Percentiles rank a stretch among this genome's conserved stretches.
Conservation (phyloP, 2,797 vertebrate genomes). For the Poeciliopsis presidionis region DNA sequence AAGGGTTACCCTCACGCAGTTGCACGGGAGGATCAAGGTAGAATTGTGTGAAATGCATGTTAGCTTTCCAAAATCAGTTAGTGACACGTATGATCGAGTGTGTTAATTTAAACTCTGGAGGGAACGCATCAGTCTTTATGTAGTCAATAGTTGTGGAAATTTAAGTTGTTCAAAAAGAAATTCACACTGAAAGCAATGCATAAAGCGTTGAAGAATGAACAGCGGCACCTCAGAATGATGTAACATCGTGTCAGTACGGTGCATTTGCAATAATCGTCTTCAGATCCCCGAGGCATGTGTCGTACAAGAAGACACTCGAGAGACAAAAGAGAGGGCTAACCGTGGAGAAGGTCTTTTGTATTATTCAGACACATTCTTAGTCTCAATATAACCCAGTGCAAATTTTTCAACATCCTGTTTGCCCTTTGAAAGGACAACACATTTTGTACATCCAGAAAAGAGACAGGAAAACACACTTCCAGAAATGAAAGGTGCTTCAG, state of each 20-base stretch:
- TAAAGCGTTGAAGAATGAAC: slow-evolving; percentile 21
- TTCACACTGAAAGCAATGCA: slow-evolving; percentile 5
- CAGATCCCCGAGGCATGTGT: slow-evolving; percentile 2
- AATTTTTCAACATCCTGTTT: slow-evolving; percentile 10
- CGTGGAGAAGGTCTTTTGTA: neutral
- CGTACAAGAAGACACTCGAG: neutral
- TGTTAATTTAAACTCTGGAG: slow-evolving; percentile 51
- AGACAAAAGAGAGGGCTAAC: slow-evolving; percentile 11
- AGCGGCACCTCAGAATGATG: slow-evolving; percentile 19
- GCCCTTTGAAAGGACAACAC: slow-evolving; percentile 4
- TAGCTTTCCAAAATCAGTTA: slow-evolving; percentile 65
- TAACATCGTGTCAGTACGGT: slow-evolving; percentile 18
- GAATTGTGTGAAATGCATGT: slow-evolving; percentile 60
- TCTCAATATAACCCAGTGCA: neutral
- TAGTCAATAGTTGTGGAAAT: slow-evolving; percentile 38
- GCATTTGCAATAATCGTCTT: slow-evolving; percentile 27
- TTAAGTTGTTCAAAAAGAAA: slow-evolving; percentile 44
- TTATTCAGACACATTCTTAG: neutral
- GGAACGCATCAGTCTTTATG: slow-evolving; percentile 52
- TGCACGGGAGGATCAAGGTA: slow-evolving; percentile 61
- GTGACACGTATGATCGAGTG: slow-evolving; percentile 59
- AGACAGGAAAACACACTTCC: neutral
- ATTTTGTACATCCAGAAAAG: neutral
- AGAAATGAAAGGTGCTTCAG: neutral
- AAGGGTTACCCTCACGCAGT: slow-evolving; percentile 48